A percentile compares a stretch with the other conserved stretches of the same genome.
These are phyloP conservation scores for Ornithoptera priamus DNA, from an alignment of 2,888 invertebrate species.

Conservation along the genomic window DNA sequence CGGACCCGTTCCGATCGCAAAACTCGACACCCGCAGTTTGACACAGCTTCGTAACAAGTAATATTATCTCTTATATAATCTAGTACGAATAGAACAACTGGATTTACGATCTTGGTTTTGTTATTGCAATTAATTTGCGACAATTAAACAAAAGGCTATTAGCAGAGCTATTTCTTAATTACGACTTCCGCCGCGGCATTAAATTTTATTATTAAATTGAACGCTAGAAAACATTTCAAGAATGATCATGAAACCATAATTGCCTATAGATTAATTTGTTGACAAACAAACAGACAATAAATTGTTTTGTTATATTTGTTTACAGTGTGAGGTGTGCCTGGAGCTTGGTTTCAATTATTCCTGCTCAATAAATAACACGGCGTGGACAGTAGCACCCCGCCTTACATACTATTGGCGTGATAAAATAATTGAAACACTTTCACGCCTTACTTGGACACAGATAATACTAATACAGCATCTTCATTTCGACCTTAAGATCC, in stretches of 20 bases:
- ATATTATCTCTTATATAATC: conserved; percentile 1
- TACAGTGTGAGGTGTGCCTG: conserved; percentile 21
- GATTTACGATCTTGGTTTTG: neutral
- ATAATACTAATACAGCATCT: neutral
- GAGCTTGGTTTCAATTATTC: conserved; percentile 27
- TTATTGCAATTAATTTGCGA: neutral
- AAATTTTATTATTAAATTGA: neutral
- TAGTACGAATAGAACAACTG: conserved; percentile 2
- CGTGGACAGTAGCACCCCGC: conserved; percentile 27
- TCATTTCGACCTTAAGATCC: neutral
- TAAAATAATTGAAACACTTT: conserved; percentile 25
- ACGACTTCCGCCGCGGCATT: neutral
- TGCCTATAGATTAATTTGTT: neutral
- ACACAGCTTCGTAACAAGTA: conserved; percentile 36
- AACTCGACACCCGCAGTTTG: conserved; percentile 55
- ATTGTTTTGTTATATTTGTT: neutral
- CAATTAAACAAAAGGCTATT: conserved; percentile 1
- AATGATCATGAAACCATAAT: neutral
- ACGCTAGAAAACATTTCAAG: neutral
- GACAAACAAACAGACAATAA: neutral
- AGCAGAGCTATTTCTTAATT: neutral
- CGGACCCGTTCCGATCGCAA: conserved; percentile 50
- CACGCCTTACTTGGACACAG: neutral
- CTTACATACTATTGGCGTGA: conserved; percentile 19
- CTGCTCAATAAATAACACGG: conserved; percentile 20